Evolutionary conservation across 2,888 invertebrate genomes (phyloP), one percentile per base, ranked within the genome.

Genomic region (Campoletis raptor): DNA sequence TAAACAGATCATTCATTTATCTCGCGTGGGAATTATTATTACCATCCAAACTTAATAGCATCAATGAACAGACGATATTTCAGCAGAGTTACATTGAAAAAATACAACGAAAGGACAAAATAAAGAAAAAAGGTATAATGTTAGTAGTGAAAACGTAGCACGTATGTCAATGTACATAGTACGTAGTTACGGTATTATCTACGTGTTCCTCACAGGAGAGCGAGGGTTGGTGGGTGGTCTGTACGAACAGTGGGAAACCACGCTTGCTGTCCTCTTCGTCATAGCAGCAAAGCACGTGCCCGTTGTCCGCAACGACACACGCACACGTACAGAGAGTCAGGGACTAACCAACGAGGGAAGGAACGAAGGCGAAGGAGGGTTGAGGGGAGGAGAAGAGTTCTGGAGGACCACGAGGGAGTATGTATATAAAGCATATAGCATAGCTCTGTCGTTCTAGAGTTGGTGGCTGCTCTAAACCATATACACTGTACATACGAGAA

Each of bases 381-480:
- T 87, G 90, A 89, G 90, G 91, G 90, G 88, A 86, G 90, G 88
- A 61, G 61, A 15, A 30, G 30, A 61, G 61, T 61, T 90, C 88
- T 69, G 80, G 67, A 81, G 77, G 85, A 83, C 73, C 52, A 72
- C 81, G 74, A 73, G 80, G 72, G 69, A 66, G 64, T 66, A 67
- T 21, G 76, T 79, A 70, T 72, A 83, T 70, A 66, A 30, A 70
- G 45, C 52, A 77, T 76, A 78, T 37, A 80, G 69, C 77, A 42
- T 69, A 78, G 79, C n/a, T 73, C 67, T 74, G 78, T 72, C 79
- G 72, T 30, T 77, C 54, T 85, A 54, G 74, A 54, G 74, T 79
- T 69, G 45, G 57, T 42, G 40, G 66, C 48, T 67, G 52, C 77
- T 61, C 61, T 30, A 61, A 61, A 64, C 61, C 77, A 81, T 77